Percentiles rank a stretch among this genome's conserved stretches.
Conservation (phyloP, 1,140 invertebrate species). For the Drosophila mojavensis region DNA sequence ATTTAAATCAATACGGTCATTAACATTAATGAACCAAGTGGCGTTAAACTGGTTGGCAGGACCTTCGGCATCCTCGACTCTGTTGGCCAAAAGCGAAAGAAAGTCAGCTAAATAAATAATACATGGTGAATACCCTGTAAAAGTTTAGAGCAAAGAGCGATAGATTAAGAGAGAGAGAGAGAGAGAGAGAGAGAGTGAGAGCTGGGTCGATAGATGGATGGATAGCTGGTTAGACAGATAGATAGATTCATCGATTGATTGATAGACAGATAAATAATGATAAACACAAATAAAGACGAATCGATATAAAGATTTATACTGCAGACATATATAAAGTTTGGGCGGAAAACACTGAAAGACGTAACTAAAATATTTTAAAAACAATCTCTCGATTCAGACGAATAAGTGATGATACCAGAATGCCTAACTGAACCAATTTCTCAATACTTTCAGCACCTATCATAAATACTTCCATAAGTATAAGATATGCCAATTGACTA, state of each 20-base stretch:
- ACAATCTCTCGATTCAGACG: no score
- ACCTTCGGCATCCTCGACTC: conserved; percentile 17
- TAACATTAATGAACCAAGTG: conserved; percentile 48
- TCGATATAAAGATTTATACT: no score
- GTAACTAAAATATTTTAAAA: no score
- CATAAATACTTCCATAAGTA: no score
- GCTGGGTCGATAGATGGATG: neutral
- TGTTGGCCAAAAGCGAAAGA: conserved; percentile 13
- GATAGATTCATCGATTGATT: neutral
- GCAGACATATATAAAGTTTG: no score
- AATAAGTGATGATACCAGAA: no score
- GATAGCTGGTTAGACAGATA: neutral
- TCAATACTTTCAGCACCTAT: no score
- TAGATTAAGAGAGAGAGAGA: neutral
- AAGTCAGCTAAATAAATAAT: neutral
- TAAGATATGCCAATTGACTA: no score
- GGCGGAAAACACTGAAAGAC: no score
- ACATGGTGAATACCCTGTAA: conserved; percentile 20
- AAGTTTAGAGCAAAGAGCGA: neutral
- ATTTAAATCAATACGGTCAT: conserved; percentile 54
- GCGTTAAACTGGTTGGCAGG: conserved; percentile 39
- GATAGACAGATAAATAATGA: no score
- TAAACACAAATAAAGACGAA: no score
- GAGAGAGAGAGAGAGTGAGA: neutral
- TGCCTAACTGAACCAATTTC: no score